Evolutionary conservation across 1,140 invertebrate genomes (phyloP), one percentile per base, ranked within the genome.

Genomic region (Drosophila orena): DNA sequence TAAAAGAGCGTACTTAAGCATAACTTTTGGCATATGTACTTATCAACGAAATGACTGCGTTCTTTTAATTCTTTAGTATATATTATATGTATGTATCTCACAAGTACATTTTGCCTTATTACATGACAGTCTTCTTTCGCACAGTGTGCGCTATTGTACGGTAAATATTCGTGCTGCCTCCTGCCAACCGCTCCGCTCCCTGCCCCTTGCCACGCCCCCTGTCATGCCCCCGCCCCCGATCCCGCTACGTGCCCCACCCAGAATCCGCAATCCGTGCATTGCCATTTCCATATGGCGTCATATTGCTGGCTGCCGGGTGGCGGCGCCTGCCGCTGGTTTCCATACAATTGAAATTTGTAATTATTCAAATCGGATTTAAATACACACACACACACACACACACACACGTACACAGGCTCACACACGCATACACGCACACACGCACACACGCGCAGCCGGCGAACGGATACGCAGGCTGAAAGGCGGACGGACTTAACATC

Each of bases 311-410:
- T 74, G 81, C 56, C 52, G 57, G 24, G 65, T 44, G 46, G 72
- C 80, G 40, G 40, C 40, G 12, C 11, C 10, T 10, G 42, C 40
- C 10, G 42, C 12, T 12, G 42, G 49, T 81, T 89, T 71, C 83
- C 68, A 73, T 89, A 88, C 84, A 88, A 88, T 88, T 88, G 84
- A 88, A 88, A 88, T 88, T 88, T 89, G 79, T 88, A 88, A 88
- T 88, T 88, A 88, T 88, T 88, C 84, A 88, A 88, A 88, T 88
- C 84, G 84, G 84, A 88, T 88, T 88, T 88, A 83, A 89, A 83
- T 77, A 83, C 83, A 89, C 61, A 88, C 46, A 70, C 57, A 78
- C 38, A 58, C 49, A 46, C 38, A 70, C 15, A 53, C 22, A 35
- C 15, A 47, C 30, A 47, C 34, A 24, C 43, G n/a, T n/a, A 27